A percentile compares a stretch with the other conserved stretches of the same genome.
phyloP scores from a whole-genome alignment of 2,888 invertebrate genomes.

The Isotomurus palustris region DNA sequence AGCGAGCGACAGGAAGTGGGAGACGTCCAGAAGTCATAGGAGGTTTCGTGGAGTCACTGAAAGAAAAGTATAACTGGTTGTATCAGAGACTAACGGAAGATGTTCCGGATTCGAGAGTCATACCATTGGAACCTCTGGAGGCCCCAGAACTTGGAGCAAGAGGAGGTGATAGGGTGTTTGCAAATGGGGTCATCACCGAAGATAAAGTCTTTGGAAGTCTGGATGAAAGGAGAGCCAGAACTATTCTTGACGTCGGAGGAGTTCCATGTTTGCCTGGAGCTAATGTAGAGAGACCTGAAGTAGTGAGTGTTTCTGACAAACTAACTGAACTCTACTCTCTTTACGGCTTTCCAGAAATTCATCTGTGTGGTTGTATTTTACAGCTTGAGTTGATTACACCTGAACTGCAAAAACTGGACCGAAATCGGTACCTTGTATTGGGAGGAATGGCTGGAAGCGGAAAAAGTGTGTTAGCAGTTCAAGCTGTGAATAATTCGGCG shows the following conservation, averaged over 20 bases:
- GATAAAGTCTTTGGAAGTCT: neutral
- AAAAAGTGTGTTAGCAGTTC: constrained; percentile 63
- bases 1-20: constrained; percentile 16
- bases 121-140: constrained; percentile 1
- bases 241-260: constrained; percentile 37
- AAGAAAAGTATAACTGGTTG: constrained; percentile 43
- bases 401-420: constrained; percentile 53
- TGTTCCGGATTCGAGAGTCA: constrained; percentile 26
- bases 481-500: constrained; percentile 31
- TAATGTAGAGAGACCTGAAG: constrained; percentile 30
- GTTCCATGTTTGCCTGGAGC: constrained; percentile 38
- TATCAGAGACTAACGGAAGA: constrained; percentile 37
- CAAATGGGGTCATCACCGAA: neutral
- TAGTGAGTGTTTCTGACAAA: constrained; percentile 12
- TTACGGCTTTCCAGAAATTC: too few relatives aligned
- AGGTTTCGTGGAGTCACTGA: constrained; percentile 34
- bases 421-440: constrained; percentile 60
- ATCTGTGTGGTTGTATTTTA: too few relatives aligned
- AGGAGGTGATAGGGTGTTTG: neutral
- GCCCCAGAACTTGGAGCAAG: neutral
- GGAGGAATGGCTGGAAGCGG: constrained; percentile 74
- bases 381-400: constrained; percentile 49
- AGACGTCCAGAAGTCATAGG: constrained; percentile 22
- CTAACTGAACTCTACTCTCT: neutral
- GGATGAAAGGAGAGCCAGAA: constrained; percentile 16